phyloP scores from a whole-genome alignment of 2,113 vertebrate species.

The Dolichallabes microphthalmus region DNA sequence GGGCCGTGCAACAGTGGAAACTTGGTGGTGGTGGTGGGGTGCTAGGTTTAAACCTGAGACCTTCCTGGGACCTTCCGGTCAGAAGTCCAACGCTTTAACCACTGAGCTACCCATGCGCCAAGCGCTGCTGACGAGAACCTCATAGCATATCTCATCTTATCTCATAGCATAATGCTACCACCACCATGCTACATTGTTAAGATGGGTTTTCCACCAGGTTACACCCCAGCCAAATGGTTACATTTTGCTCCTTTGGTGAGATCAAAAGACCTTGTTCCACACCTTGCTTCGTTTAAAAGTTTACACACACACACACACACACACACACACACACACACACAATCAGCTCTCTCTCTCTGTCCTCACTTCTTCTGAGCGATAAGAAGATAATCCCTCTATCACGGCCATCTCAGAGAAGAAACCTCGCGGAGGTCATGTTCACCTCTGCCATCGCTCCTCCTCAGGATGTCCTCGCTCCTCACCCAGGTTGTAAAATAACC shows the following conservation, averaged over 20 bases:
- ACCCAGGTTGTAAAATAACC: neutral
- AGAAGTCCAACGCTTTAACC: too few species aligned
- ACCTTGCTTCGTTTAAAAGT: neutral
- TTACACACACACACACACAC: neutral
- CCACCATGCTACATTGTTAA: neutral
- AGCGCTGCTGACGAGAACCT: neutral
- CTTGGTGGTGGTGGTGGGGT: too few species aligned
- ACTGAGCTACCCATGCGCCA: too few species aligned
- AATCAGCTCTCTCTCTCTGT: neutral
- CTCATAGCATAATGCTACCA: neutral
- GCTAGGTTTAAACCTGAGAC: too few species aligned
- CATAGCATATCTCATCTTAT: too few species aligned
- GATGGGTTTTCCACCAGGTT: neutral
- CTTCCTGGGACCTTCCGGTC: too few species aligned
- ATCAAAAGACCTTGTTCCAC: neutral
- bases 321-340: neutral
- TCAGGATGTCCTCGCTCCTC: neutral
- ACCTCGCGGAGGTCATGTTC: conserved; percentile 19
- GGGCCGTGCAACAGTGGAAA: too few species aligned
- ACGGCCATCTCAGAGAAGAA: conserved; percentile 9
- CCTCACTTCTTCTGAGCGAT: neutral
- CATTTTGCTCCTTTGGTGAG: too few species aligned
- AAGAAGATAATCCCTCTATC: conserved; percentile 37
- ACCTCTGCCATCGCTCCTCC: neutral
- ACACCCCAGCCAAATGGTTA: neutral